A percentile compares a stretch with the other conserved stretches of the same genome.
phyloP scores from a whole-genome alignment of 2,797 vertebrate genomes.

The Microctenopoma steveboyesi region DNA sequence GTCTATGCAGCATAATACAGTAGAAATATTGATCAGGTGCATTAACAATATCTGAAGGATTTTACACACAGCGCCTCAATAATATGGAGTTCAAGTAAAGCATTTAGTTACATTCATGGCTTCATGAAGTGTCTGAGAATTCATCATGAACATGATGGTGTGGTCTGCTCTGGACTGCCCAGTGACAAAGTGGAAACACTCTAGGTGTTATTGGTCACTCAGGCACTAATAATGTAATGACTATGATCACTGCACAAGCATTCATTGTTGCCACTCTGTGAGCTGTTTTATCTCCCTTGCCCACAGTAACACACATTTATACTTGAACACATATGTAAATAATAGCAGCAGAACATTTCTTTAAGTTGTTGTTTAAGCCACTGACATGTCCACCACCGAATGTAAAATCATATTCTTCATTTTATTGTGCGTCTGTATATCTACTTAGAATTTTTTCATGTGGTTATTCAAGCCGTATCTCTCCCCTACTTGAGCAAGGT shows the following conservation, averaged over 20 bases:
- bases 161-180: slow-evolving; percentile 31
- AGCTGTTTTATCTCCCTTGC: slow-evolving; percentile 13
- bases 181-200: slow-evolving; percentile 40
- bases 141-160: slow-evolving; percentile 23
- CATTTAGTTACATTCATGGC: slow-evolving; percentile 22
- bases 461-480: slow-evolving; percentile 51
- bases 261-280: slow-evolving; percentile 38
- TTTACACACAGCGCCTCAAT: slow-evolving; percentile 21
- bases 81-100: slow-evolving; percentile 5
- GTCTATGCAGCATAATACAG: background rate
- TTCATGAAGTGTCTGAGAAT: slow-evolving; percentile 37
- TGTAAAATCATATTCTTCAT: slow-evolving; percentile 11
- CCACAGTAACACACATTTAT: slow-evolving; percentile 4
- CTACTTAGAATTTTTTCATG: slow-evolving; percentile 66
- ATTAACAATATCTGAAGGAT: background rate
- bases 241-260: slow-evolving; percentile 59
- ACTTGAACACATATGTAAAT: slow-evolving; percentile 14
- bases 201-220: slow-evolving; percentile 52
- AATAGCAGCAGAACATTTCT: slow-evolving; percentile 13
- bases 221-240: slow-evolving; percentile 62
- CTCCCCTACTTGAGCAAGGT: slow-evolving; percentile 71
- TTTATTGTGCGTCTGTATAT: slow-evolving; percentile 31
- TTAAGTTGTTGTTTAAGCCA: slow-evolving; percentile 7
- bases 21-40: background rate
- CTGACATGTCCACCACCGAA: background rate